phyloP scores from a whole-genome alignment of 2,797 vertebrate genomes.

The Pseudocheirus occidentalis region DNA sequence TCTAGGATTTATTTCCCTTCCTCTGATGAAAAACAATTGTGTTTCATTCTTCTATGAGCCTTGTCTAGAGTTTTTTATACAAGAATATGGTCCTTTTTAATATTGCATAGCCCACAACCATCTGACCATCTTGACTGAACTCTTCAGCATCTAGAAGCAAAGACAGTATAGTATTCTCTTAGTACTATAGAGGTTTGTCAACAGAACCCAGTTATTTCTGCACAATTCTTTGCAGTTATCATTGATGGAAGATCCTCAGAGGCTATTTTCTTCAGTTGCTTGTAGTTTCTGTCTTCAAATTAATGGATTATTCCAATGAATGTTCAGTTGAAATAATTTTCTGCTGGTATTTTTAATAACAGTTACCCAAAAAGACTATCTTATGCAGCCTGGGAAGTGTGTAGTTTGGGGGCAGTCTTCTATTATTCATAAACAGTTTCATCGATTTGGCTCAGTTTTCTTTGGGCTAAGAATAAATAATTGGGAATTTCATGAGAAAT shows the following conservation, averaged over 20 bases:
- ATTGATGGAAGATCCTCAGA: slow-evolving; percentile 23
- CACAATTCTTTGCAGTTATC: slow-evolving; percentile 32
- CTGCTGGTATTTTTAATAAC: slow-evolving; percentile 27
- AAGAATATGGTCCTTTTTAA: not conserved
- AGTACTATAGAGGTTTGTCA: not conserved
- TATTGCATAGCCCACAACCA: not conserved
- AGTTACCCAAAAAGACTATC: slow-evolving; percentile 18
- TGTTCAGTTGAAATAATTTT: slow-evolving; percentile 26
- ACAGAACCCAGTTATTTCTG: not conserved
- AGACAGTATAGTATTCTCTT: slow-evolving; percentile 15
- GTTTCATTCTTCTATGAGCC: slow-evolving; percentile 8
- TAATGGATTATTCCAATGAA: slow-evolving; percentile 19
- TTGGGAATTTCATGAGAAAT: not conserved
- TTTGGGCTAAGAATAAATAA: slow-evolving; percentile 45
- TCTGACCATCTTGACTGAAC: not conserved
- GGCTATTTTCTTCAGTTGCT: slow-evolving; percentile 28
- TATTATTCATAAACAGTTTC: slow-evolving; percentile 5
- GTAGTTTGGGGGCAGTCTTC: slow-evolving; percentile 29
- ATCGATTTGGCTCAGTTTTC: slow-evolving; percentile 32
- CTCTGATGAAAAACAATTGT: slow-evolving; percentile 12
- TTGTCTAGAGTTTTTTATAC: slow-evolving; percentile 30
- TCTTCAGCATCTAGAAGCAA: slow-evolving; percentile 17
- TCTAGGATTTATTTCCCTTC: not conserved
- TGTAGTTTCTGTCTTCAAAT: slow-evolving; percentile 29
- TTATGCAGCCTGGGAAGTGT: not conserved